Conservation (phyloP, 2,113 vertebrate species). For the Lonchura striata region DNA sequence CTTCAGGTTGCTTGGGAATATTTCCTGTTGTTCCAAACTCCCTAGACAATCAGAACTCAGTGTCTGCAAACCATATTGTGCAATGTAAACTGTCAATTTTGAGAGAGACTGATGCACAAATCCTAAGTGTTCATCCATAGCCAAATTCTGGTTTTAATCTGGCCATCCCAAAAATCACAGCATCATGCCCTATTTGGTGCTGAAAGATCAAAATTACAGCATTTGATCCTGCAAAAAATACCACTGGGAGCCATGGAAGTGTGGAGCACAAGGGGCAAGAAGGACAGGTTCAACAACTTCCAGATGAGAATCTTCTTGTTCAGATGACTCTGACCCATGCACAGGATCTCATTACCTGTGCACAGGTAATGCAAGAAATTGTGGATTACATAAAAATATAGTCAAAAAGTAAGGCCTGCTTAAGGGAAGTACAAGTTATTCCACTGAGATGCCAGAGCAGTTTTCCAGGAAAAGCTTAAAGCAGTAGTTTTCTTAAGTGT, state of each 20-base stretch:
- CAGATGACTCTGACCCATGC: background rate
- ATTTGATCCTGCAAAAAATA: background rate
- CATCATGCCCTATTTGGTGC: background rate
- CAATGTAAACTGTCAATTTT: background rate
- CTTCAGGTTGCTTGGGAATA: background rate
- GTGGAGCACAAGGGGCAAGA: background rate
- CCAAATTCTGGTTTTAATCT: background rate
- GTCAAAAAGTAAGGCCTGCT: background rate
- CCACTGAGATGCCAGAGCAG: background rate
- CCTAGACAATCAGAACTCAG: background rate
- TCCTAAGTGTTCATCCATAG: background rate
- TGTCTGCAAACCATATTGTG: background rate
- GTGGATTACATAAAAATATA: background rate
- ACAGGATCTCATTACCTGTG: background rate
- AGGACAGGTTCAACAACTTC: background rate
- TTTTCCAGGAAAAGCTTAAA: background rate
- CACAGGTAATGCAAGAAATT: background rate
- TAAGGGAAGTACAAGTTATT: background rate
- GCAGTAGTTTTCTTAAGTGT: background rate
- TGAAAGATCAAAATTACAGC: background rate
- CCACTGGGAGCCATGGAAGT: background rate
- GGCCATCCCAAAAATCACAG: background rate
- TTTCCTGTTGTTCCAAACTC: background rate
- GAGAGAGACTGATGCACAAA: background rate
- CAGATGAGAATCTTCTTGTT: background rate